Evolutionary conservation across 2,888 invertebrate species (phyloP).

Genomic region (Latrodectus elegans): DNA sequence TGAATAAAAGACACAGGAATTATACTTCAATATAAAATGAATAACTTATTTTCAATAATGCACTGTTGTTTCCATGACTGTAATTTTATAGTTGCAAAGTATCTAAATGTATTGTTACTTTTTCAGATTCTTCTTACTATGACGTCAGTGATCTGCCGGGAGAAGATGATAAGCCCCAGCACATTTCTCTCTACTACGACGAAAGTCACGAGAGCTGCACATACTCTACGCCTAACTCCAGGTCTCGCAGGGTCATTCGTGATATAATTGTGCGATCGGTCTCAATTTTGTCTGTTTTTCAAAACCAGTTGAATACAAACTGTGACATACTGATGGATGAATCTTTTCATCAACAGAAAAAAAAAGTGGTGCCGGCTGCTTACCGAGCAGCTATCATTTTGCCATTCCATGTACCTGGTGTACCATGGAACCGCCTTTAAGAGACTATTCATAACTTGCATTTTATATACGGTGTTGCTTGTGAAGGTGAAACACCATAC

Average conservation of each 20-base stretch:
- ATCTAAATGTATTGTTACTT: slow-evolving; percentile 4
- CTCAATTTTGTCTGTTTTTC: slow-evolving; percentile 27
- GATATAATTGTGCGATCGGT: slow-evolving; percentile 86
- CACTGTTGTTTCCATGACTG: too few relatives aligned
- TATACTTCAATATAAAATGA: too few relatives aligned
- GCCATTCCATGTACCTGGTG: slow-evolving; percentile 33
- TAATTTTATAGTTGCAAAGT: not conserved
- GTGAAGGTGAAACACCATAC: not conserved
- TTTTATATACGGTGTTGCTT: not conserved
- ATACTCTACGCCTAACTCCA: slow-evolving; percentile 95
- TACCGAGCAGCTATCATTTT: slow-evolving; percentile 16
- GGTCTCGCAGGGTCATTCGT: slow-evolving; percentile 92
- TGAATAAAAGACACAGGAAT: too few relatives aligned
- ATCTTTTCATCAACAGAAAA: slow-evolving; percentile 34
- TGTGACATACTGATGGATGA: slow-evolving; percentile 58
- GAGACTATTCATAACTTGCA: slow-evolving; percentile 22
- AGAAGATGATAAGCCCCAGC: slow-evolving; percentile 88
- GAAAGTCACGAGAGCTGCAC: slow-evolving; percentile 93
- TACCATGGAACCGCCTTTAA: slow-evolving; percentile 49
- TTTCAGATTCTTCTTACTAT: slow-evolving; percentile 90
- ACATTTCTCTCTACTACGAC: slow-evolving; percentile 91
- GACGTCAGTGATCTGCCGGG: slow-evolving; percentile 94
- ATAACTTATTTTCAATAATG: too few relatives aligned
- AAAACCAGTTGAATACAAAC: slow-evolving; percentile 43
- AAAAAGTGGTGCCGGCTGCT: slow-evolving; percentile 59